Base-by-base conservation (phyloP, 2,888 invertebrate genomes). In the Philopedon plagiatum region DNA sequence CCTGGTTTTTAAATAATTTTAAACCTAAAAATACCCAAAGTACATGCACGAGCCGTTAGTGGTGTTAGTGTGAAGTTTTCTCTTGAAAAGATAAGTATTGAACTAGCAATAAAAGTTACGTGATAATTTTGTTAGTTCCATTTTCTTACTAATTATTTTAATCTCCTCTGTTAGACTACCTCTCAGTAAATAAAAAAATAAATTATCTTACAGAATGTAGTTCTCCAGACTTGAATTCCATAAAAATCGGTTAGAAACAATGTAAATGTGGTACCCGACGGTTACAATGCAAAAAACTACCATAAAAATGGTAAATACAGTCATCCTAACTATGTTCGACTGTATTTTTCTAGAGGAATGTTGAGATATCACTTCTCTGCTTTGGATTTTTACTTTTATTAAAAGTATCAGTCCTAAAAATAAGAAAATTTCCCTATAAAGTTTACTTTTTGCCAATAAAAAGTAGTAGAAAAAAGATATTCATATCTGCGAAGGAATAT, bases 311-410 rank as follows among this genome's bases (percentile, higher is more conserved):
- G 94, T 92, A 80, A 96, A 95, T 26, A 94, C 87, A 5, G 94
- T 93, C 88, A 97, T 93, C 61, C 96, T 90, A 3, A 95, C 91
- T 75, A 97, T 96, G 46, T 94, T 95, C 78, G 93, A 91, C 34
- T 93, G 91, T 75, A 97, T 95, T 86, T 96, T 96, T 79, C 92
- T 90, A 77, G 93, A 93, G 0, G 94, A 95, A 77, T 93, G 91
- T 61, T 92, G 91, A 0, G 95, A 94, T 78, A 97, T 94, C 72
- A 96, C 92, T 80, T 94, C 94, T 76, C 92, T 92, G 77, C 94
- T 94, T 63, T 93, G 93, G 76, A 93, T 92, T 78, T 94, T 94
- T 32, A 97, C 89, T 74, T 91, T 91, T 73, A 95, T 90, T 63
- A 97, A 86, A 11, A 94, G 93, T 66, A 93, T 88, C 78, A 97